A percentile compares a stretch with the other conserved stretches of the same genome.
Evolutionary conservation across 2,888 invertebrate genomes (phyloP).

Genomic region (Caenorhabditis sulstoni): DNA sequence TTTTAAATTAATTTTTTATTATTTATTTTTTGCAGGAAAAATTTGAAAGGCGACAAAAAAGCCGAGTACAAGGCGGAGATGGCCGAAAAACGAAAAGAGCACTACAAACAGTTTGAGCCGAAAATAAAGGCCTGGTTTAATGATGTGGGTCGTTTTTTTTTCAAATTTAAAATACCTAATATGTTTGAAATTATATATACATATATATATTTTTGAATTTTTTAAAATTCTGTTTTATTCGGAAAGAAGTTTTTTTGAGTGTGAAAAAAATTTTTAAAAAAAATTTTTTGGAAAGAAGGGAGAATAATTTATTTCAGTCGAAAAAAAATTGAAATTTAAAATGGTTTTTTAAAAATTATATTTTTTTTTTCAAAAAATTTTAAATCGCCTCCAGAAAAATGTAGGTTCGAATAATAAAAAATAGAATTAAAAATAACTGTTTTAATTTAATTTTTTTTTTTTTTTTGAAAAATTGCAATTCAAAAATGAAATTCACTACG

Average conservation of each 20-base stretch:
- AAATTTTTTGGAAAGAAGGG: not conserved
- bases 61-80: constrained; percentile 23
- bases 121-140: constrained; percentile 33
- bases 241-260: not conserved
- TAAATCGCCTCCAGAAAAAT: too few species aligned
- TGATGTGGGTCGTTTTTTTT: constrained; percentile 14
- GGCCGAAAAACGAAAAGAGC: constrained; percentile 27
- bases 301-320: constrained; percentile 1
- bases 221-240: too few species aligned
- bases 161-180: not conserved
- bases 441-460: too few species aligned
- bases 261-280: not conserved
- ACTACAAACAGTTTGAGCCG: constrained; percentile 25
- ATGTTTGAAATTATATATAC: too few species aligned
- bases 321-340: too few species aligned
- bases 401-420: too few species aligned
- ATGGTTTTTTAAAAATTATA: not conserved
- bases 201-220: too few species aligned
- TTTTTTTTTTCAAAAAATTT: not conserved
- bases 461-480: too few species aligned
- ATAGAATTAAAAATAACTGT: too few species aligned
- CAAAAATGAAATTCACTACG: constrained; percentile 4
- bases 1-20: not conserved
- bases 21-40: constrained; percentile 23
- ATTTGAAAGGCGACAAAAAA: constrained; percentile 32